phyloP scores from a whole-genome alignment of 2,113 vertebrate genomes.

The Aldabrachelys gigantea region DNA sequence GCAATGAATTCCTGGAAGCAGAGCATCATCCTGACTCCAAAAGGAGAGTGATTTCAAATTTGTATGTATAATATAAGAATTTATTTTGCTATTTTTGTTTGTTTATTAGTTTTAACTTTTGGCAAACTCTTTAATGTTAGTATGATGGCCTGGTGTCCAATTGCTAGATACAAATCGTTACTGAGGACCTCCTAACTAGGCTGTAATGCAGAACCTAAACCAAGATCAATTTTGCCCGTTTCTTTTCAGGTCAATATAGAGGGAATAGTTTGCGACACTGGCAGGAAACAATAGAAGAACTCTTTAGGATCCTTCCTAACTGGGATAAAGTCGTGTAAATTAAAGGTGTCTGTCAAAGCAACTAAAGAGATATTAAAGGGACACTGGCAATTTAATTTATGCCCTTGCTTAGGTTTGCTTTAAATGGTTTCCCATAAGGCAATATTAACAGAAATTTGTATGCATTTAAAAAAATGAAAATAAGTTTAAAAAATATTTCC shows the following conservation, averaged over 20 bases:
- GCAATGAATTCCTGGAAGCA: neutral
- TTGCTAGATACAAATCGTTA: neutral
- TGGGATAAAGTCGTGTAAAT: neutral
- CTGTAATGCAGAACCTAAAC: neutral
- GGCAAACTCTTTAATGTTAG: neutral
- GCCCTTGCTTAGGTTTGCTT: neutral
- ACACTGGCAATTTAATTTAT: neutral
- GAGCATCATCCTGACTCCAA: neutral
- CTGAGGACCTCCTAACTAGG: neutral
- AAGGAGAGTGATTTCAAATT: constrained; percentile 40
- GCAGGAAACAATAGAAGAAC: neutral
- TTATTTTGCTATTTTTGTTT: neutral
- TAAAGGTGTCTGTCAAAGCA: constrained; percentile 21
- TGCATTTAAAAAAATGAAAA: neutral
- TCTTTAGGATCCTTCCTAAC: neutral
- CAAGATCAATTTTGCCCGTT: neutral
- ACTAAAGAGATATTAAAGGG: neutral
- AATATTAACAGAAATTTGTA: neutral
- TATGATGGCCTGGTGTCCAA: neutral
- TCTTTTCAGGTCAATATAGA: constrained; percentile 5
- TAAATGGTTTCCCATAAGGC: neutral
- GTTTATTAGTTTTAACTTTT: neutral
- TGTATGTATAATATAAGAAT: neutral
- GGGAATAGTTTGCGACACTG: neutral
- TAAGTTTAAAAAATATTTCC: accelerated